Evolutionary conservation across 2,888 invertebrate genomes (phyloP).

Genomic region (Spodoptera picta): DNA sequence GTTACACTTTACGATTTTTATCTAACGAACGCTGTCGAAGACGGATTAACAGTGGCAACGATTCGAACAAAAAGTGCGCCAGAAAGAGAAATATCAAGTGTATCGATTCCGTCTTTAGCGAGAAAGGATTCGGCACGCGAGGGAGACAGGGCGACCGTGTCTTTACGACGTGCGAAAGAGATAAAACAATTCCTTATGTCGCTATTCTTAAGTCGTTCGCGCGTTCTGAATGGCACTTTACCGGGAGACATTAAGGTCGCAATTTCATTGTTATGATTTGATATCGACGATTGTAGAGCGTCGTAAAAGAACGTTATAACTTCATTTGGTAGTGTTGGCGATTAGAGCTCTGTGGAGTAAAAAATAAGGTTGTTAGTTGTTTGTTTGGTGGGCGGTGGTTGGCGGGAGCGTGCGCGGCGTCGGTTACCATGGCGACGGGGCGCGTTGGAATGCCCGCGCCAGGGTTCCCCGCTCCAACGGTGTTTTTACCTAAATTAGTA

Average conservation of each 20-base stretch:
- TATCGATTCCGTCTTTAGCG: conserved; percentile 83
- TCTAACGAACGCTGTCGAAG: conserved; percentile 83
- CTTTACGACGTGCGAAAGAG: conserved; percentile 87
- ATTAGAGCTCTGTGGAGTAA: conserved; percentile 72
- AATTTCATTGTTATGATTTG: conserved; percentile 84
- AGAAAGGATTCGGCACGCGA: conserved; percentile 78
- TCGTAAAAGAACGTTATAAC: conserved; percentile 86
- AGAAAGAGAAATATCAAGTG: conserved; percentile 84
- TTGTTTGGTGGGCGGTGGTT: conserved; percentile 69
- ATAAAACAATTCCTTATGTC: conserved; percentile 88
- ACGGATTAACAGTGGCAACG: conserved; percentile 83
- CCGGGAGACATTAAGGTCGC: conserved; percentile 82
- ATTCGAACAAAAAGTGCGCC: conserved; percentile 79
- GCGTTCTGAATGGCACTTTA: conserved; percentile 84
- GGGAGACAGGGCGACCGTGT: conserved; percentile 78
- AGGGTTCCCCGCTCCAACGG: conserved; percentile 76
- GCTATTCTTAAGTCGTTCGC: conserved; percentile 86
- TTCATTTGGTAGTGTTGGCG: conserved; percentile 77
- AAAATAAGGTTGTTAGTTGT: conserved; percentile 81
- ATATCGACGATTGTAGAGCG: conserved; percentile 81
- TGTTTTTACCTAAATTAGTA: conserved; percentile 81
- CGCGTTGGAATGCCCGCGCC: conserved; percentile 81
- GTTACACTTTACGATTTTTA: conserved; percentile 81
- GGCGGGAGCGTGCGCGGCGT: conserved; percentile 66
- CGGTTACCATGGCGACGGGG: conserved; percentile 89